Evolutionary conservation across 2,113 vertebrate genomes (phyloP).

Genomic region (Chamaea fasciata): DNA sequence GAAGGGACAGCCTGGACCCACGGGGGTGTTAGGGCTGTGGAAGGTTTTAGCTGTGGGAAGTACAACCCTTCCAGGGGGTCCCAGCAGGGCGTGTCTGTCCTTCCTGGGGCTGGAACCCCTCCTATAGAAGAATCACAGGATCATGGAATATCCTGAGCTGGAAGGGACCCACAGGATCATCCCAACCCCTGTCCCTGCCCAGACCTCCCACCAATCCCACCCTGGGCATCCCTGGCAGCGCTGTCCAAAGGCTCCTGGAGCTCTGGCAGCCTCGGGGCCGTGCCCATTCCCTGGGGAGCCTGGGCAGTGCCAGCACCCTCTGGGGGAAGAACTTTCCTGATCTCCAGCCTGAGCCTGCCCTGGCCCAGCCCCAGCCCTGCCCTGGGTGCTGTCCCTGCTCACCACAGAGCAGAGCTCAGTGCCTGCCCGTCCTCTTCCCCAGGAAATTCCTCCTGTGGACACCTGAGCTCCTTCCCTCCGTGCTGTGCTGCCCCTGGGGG

Average conservation of each 20-base stretch:
- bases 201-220: background rate
- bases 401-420: background rate
- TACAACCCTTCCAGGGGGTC: background rate
- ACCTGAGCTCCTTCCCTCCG: background rate
- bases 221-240: background rate
- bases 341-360: background rate
- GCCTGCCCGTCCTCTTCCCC: background rate
- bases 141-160: background rate
- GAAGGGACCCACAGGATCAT: background rate
- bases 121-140: background rate
- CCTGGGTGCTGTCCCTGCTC: rapidly evolving
- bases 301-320: background rate
- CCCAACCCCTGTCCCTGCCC: rapidly evolving
- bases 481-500: background rate
- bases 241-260: background rate
- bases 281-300: background rate
- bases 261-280: background rate
- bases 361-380: background rate
- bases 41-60: background rate
- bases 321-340: background rate
- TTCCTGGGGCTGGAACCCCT: background rate
- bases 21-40: background rate
- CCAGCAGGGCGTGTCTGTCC: background rate
- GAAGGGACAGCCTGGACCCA: background rate
- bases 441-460: background rate